Conservation (phyloP, 2,888 invertebrate species). For the Tribolium freemani region DNA sequence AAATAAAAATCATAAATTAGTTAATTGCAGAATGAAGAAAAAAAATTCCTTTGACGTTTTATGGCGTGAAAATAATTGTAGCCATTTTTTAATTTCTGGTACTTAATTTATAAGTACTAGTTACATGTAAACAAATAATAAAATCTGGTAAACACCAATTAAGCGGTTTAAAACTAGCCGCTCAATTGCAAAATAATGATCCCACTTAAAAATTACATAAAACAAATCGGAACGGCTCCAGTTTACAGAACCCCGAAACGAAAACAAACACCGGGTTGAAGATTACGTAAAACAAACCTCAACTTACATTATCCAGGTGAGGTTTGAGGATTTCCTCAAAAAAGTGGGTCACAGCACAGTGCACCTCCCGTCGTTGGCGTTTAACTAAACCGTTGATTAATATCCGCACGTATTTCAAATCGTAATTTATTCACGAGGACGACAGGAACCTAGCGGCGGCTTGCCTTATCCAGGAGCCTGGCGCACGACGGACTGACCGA, state of each 20-base stretch:
- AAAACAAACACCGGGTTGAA: background rate
- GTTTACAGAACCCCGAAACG: background rate
- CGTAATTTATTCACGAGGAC: conserved; percentile 2
- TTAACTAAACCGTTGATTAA: background rate
- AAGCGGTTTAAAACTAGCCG: background rate
- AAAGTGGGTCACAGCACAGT: background rate
- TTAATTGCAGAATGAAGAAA: no score
- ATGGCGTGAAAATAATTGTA: no score
- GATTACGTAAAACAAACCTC: background rate
- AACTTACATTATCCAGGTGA: background rate
- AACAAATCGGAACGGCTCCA: background rate
- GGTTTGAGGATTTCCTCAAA: background rate
- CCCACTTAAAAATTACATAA: background rate
- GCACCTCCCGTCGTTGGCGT: background rate
- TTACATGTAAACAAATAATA: background rate
- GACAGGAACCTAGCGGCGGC: conserved; percentile 20
- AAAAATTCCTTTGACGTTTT: no score
- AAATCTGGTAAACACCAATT: background rate
- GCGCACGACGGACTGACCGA: conserved; percentile 22
- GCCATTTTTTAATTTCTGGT: no score
- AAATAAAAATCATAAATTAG: no score
- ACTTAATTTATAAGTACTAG: no score
- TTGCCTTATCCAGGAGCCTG: background rate
- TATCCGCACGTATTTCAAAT: background rate
- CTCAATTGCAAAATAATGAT: background rate